phyloP scores from a whole-genome alignment of 2,888 invertebrate species.

The Cancer borealis region DNA sequence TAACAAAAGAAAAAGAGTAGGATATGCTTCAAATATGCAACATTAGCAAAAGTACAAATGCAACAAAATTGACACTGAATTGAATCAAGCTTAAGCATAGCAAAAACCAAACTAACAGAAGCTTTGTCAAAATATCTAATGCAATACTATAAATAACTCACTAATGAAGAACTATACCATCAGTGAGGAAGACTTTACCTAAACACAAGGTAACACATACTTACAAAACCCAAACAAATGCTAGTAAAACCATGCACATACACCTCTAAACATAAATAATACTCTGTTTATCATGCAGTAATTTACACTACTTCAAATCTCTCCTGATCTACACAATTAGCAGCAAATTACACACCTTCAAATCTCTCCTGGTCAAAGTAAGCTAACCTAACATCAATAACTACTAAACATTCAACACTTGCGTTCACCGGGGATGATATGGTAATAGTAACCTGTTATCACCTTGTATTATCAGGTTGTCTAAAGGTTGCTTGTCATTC shows the following conservation, averaged over 20 bases:
- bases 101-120: not conserved
- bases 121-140: not conserved
- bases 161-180: not conserved
- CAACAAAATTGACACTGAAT: not conserved
- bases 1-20: not conserved
- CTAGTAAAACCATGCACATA: not conserved
- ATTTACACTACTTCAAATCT: not conserved
- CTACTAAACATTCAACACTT: too few relatives aligned
- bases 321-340: not conserved
- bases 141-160: not conserved
- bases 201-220: not conserved
- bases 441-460: not conserved
- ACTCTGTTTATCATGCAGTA: not conserved
- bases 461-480: not conserved
- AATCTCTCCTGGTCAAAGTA: too few relatives aligned
- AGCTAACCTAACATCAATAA: too few relatives aligned
- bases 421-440: not conserved
- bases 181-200: not conserved
- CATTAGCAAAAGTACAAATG: too few relatives aligned
- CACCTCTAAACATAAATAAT: not conserved
- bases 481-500: not conserved
- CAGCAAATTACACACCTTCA: not conserved
- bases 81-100: not conserved
- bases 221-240: not conserved
- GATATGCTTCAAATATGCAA: not conserved